phyloP scores from a whole-genome alignment of 2,113 vertebrate species.

The Galbula dea region DNA sequence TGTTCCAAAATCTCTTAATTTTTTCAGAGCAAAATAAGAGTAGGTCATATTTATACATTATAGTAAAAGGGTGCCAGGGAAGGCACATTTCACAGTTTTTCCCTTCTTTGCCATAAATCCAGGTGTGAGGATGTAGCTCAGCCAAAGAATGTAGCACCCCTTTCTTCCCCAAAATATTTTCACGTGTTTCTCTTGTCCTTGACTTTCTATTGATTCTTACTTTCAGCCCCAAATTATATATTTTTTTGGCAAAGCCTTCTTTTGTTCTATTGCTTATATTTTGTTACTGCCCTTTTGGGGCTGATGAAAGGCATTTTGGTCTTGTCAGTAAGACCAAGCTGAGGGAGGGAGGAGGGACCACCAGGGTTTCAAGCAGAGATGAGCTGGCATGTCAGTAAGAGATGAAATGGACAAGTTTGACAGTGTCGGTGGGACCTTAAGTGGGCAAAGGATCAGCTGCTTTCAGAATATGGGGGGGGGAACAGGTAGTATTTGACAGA shows the following conservation, averaged over 20 bases:
- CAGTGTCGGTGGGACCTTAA: not conserved
- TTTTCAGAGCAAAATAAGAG: not conserved
- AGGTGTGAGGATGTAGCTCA: not conserved
- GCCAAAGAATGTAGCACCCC: not conserved
- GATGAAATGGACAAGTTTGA: not conserved
- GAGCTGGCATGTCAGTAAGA: not conserved
- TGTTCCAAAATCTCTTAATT: not conserved
- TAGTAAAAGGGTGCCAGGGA: not conserved
- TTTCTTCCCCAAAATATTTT: not conserved
- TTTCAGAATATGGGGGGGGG: not conserved
- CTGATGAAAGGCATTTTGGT: not conserved
- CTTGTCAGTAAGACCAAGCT: not conserved
- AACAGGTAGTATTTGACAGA: not conserved
- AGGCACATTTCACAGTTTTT: not conserved
- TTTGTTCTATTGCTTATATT: not conserved
- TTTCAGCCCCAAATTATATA: not conserved
- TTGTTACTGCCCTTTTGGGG: not conserved
- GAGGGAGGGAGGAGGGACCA: not conserved
- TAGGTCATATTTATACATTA: not conserved
- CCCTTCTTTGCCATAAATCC: not conserved
- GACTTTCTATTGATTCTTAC: not conserved
- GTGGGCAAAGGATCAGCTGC: not conserved
- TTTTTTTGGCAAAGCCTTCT: not conserved
- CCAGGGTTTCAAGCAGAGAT: not conserved
- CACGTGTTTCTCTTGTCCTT: not conserved